A percentile compares a stretch with the other conserved stretches of the same genome.
Evolutionary conservation across 2,113 vertebrate species (phyloP).

Genomic region (Hippolais icterina): DNA sequence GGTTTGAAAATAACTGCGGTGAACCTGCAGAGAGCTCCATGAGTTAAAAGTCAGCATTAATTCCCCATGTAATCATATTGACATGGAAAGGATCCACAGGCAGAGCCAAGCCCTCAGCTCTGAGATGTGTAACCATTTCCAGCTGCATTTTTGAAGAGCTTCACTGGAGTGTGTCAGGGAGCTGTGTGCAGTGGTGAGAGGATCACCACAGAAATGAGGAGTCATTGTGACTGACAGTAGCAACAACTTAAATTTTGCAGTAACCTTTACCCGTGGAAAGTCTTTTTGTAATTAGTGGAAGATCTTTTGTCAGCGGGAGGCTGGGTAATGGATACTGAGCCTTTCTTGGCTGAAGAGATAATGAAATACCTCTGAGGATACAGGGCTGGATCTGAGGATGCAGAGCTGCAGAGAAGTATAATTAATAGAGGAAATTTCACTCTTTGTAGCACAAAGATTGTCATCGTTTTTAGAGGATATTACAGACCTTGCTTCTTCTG

Average conservation of each 20-base stretch:
- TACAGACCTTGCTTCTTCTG: not conserved
- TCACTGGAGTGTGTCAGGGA: not conserved
- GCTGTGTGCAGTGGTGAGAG: not conserved
- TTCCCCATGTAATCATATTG: not conserved
- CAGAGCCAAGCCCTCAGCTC: not conserved
- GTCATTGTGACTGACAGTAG: not conserved
- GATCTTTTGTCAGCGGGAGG: not conserved
- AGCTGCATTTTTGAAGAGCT: not conserved
- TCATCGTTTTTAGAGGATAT: conserved; percentile 3
- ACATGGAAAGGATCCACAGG: not conserved
- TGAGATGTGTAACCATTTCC: no score
- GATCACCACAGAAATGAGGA: not conserved
- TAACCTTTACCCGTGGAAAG: not conserved
- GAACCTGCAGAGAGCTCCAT: not conserved
- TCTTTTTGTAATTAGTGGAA: not conserved
- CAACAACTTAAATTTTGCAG: not conserved
- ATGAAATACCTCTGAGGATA: not conserved
- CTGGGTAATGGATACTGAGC: not conserved
- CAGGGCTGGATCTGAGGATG: not conserved
- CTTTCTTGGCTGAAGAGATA: not conserved
- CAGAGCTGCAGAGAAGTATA: not conserved
- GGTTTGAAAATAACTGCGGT: not conserved
- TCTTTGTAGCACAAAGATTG: not conserved
- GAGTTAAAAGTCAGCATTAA: not conserved
- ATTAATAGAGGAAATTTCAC: conserved; percentile 27